These are phyloP conservation scores for Spodoptera picta DNA, from an alignment of 2,888 invertebrate genomes.

Conservation along the genomic window DNA sequence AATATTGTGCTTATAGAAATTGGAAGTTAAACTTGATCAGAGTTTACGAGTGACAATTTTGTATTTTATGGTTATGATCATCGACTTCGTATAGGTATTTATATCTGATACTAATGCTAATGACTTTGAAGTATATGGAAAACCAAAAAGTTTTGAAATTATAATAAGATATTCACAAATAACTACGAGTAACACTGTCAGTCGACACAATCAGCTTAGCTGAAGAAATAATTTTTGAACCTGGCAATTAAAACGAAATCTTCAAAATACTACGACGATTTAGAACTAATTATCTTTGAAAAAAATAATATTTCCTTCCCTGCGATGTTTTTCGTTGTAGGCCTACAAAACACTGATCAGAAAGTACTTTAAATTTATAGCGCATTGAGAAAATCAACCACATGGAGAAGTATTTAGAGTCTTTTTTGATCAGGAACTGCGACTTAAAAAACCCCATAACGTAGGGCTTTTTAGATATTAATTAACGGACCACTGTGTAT, in stretches of 20 bases:
- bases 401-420: neutral
- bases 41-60: neutral
- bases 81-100: too few relatives aligned
- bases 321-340: neutral
- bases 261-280: neutral
- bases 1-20: slow-evolving; percentile 20
- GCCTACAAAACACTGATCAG: slow-evolving; percentile 20
- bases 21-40: neutral
- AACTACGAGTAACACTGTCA: too few relatives aligned
- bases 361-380: neutral
- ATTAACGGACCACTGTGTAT: slow-evolving; percentile 81
- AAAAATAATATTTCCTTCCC: slow-evolving; percentile 4
- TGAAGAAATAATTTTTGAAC: neutral
- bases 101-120: too few relatives aligned
- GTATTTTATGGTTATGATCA: too few relatives aligned
- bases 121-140: too few relatives aligned
- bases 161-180: too few relatives aligned
- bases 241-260: too few relatives aligned
- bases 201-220: slow-evolving; percentile 1
- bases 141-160: too few relatives aligned
- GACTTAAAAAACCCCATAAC: slow-evolving; percentile 64
- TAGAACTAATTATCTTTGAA: neutral
- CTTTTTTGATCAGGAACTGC: slow-evolving; percentile 37
- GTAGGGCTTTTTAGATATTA: slow-evolving; percentile 62
- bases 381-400: neutral